These are phyloP conservation scores for Pycnonotus jocosus DNA, from an alignment of 2,113 vertebrate genomes.

Conservation along the genomic window DNA sequence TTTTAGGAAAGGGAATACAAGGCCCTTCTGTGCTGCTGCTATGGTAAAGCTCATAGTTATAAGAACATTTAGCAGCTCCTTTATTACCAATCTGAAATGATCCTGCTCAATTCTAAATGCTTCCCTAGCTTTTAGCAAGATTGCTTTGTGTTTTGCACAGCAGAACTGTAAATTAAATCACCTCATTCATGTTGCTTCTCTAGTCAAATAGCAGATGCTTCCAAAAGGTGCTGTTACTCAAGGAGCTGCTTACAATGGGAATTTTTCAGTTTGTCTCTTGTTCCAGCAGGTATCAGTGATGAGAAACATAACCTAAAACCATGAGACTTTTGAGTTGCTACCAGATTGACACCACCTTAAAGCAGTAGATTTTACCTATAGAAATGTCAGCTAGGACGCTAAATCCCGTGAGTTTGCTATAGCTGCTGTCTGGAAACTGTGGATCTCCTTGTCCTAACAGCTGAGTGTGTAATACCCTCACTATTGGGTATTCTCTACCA, in stretches of 20 bases:
- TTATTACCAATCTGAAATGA: neutral
- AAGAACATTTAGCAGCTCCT: neutral
- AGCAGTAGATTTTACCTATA: neutral
- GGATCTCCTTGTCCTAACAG: neutral
- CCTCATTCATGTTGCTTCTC: neutral
- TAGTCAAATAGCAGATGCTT: neutral
- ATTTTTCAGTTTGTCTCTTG: neutral
- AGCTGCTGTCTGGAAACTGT: neutral
- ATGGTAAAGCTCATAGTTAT: accelerated
- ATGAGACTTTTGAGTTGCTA: neutral
- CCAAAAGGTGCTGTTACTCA: neutral
- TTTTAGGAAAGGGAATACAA: neutral
- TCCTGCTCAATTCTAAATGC: neutral
- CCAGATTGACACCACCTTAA: neutral
- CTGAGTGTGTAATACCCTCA: neutral
- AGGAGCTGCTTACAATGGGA: neutral
- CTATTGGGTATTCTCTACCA: neutral
- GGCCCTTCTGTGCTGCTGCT: neutral
- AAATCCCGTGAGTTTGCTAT: neutral
- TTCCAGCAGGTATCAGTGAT: neutral
- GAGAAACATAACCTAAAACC: neutral
- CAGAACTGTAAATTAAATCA: neutral
- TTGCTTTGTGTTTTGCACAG: neutral
- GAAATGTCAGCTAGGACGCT: neutral
- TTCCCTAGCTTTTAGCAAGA: neutral